Conservation (phyloP, 2,113 vertebrate species). For the Eudyptes chrysolophus region DNA sequence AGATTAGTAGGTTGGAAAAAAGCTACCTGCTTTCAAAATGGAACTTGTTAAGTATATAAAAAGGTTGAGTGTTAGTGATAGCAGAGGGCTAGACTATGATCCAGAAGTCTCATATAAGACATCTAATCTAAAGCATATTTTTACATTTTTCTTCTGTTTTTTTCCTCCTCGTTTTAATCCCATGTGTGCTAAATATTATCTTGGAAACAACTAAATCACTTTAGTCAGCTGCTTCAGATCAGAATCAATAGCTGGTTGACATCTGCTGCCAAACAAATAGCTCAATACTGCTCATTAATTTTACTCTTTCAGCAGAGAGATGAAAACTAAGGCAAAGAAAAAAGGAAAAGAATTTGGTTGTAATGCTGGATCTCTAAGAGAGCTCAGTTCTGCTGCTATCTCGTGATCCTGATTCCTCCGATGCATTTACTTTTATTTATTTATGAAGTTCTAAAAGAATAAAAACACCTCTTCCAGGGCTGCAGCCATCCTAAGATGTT, state of each 20-base stretch:
- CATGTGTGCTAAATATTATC: neutral
- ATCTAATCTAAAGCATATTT: neutral
- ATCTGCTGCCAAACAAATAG: slow-evolving; percentile 53
- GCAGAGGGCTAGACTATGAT: neutral
- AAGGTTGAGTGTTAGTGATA: neutral
- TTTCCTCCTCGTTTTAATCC: neutral
- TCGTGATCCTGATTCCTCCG: neutral
- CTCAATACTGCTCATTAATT: slow-evolving; percentile 43
- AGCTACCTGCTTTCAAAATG: neutral
- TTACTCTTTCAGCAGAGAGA: slow-evolving; percentile 14
- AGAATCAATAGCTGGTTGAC: slow-evolving; percentile 52
- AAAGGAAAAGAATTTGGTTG: slow-evolving; percentile 15
- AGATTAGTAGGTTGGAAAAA: neutral
- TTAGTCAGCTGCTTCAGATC: slow-evolving; percentile 32
- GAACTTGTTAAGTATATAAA: neutral
- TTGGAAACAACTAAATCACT: slow-evolving; percentile 17
- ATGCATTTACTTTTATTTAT: neutral
- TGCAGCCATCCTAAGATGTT: neutral
- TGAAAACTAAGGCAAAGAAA: slow-evolving; percentile 27
- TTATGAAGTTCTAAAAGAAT: neutral
- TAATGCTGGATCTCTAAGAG: neutral
- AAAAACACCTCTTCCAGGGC: neutral
- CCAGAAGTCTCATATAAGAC: neutral
- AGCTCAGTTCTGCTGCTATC: neutral
- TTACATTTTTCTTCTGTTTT: neutral